A percentile compares a stretch with the other conserved stretches of the same genome.
These are phyloP conservation scores for Phrynocephalus versicolor DNA, from an alignment of 2,113 vertebrate species.

Conservation along the genomic window DNA sequence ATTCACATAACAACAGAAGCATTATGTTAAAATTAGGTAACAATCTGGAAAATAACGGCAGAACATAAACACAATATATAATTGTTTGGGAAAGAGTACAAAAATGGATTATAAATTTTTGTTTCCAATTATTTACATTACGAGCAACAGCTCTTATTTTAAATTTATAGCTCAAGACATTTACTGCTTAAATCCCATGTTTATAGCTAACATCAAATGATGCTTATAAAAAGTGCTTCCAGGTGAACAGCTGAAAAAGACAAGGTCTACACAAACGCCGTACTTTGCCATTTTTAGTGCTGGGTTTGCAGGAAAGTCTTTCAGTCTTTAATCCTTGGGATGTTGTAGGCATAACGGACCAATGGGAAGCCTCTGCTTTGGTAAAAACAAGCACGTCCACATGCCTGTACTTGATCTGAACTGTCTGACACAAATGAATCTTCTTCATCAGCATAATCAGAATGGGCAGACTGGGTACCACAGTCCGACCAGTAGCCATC, in stretches of 20 bases:
- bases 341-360: constrained; percentile 90
- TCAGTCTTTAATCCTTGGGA: constrained; percentile 85
- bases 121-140: constrained; percentile 65
- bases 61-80: constrained; percentile 58
- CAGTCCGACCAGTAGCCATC: constrained; percentile 91
- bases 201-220: constrained; percentile 58
- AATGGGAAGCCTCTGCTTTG: constrained; percentile 92
- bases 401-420: constrained; percentile 96
- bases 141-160: constrained; percentile 57
- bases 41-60: constrained; percentile 44
- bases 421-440: constrained; percentile 97
- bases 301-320: constrained; percentile 2
- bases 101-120: constrained; percentile 59
- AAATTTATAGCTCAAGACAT: constrained; percentile 67
- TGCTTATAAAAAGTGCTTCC: constrained; percentile 82
- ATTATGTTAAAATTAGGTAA: constrained; percentile 58
- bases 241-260: constrained; percentile 63
- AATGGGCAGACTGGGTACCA: constrained; percentile 89
- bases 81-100: constrained; percentile 33
- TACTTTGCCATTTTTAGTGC: constrained; percentile 3
- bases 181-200: constrained; percentile 79
- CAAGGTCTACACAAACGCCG: constrained; percentile 22
- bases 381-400: constrained; percentile 94
- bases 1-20: constrained; percentile 64
- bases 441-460: constrained; percentile 92